These are phyloP conservation scores for Eupithecia subumbrata DNA, from an alignment of 2,888 invertebrate genomes.

Conservation along the genomic window DNA sequence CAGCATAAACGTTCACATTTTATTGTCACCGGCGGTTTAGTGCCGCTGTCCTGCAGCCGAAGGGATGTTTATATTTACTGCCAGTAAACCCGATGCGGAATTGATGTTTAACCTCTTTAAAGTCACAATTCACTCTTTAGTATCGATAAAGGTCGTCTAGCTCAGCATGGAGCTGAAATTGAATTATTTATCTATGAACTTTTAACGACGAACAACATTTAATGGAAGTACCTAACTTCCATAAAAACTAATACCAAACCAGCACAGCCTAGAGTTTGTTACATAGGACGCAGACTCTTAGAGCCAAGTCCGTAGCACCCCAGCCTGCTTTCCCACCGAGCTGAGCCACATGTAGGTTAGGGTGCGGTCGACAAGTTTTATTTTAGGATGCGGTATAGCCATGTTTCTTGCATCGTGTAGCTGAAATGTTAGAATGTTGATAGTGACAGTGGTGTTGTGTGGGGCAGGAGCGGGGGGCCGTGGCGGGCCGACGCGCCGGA, in stretches of 20 bases:
- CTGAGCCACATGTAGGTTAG: constrained; percentile 19
- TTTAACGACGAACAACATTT: not conserved
- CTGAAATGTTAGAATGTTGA: constrained; percentile 47
- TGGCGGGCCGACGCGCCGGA: constrained; percentile 78
- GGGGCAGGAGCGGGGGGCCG: constrained; percentile 80
- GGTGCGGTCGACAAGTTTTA: constrained; percentile 16
- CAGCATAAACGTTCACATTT: constrained; percentile 70
- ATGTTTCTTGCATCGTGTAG: constrained; percentile 48
- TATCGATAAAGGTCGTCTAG: constrained; percentile 43
- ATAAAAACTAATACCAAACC: not conserved
- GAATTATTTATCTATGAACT: not conserved
- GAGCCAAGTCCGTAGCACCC: not conserved
- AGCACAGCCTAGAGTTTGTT: not conserved
- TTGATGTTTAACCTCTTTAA: constrained; percentile 56
- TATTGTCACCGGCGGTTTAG: constrained; percentile 70
- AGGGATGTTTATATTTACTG: constrained; percentile 70
- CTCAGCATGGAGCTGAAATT: constrained; percentile 33
- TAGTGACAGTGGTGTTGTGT: constrained; percentile 71
- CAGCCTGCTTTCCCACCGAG: constrained; percentile 5
- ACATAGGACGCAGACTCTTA: not conserved
- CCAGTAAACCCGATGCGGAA: constrained; percentile 60
- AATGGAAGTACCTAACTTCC: not conserved
- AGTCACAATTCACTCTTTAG: constrained; percentile 48
- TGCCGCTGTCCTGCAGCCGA: constrained; percentile 64
- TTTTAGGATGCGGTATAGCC: constrained; percentile 22